Percentiles rank a stretch among this genome's conserved stretches.
These are phyloP conservation scores for Alloplasta piceator DNA, from an alignment of 2,888 invertebrate species.

Conservation along the genomic window DNA sequence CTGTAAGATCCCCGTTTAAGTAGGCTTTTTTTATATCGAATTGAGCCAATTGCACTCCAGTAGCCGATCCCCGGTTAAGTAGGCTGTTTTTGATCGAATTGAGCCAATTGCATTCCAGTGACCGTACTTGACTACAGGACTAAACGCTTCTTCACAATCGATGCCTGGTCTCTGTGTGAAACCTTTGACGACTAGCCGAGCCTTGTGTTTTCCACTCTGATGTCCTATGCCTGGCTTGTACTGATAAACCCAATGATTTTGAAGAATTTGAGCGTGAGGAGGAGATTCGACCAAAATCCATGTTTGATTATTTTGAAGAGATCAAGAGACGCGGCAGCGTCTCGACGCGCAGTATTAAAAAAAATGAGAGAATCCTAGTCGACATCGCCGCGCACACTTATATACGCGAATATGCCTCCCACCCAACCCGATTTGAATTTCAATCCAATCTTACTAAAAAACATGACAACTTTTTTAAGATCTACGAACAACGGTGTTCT, in stretches of 20 bases:
- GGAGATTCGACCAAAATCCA: neutral
- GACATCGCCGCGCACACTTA: too few relatives aligned
- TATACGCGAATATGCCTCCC: too few relatives aligned
- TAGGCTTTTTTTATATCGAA: conserved; percentile 56
- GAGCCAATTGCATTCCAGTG: too few relatives aligned
- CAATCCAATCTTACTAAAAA: too few relatives aligned
- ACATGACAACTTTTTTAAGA: too few relatives aligned
- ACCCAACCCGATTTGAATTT: too few relatives aligned
- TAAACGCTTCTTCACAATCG: conserved; percentile 48
- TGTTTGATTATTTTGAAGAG: conserved; percentile 40
- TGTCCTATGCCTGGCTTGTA: conserved; percentile 29
- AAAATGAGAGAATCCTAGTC: too few relatives aligned
- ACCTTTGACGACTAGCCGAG: conserved; percentile 45
- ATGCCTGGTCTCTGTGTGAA: conserved; percentile 62
- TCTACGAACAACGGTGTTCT: too few relatives aligned
- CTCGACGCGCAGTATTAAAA: too few relatives aligned
- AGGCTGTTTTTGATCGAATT: conserved; percentile 58
- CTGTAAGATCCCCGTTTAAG: conserved; percentile 53
- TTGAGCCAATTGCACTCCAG: conserved; percentile 39
- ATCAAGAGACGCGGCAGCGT: too few relatives aligned
- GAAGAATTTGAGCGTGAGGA: neutral
- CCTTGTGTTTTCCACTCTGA: conserved; percentile 42
- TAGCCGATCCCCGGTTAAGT: conserved; percentile 65
- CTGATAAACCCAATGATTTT: conserved; percentile 46
- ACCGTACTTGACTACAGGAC: conserved; percentile 47